A percentile compares a stretch with the other conserved stretches of the same genome.
Conservation (phyloP, 2,888 invertebrate species). For the Bellardia pandia region DNA sequence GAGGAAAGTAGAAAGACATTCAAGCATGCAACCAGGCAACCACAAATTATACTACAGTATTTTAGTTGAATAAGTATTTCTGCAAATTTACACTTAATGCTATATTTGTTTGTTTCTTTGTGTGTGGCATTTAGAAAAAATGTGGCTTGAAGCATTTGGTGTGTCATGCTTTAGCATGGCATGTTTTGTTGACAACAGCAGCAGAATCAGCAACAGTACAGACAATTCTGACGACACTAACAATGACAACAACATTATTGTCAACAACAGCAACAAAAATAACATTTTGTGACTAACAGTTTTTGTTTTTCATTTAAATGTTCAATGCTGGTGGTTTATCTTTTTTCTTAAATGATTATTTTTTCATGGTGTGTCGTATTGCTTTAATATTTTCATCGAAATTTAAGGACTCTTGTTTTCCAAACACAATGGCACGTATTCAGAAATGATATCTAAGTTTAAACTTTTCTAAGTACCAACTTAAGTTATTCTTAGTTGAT, state of each 20-base stretch:
- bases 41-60: constrained; percentile 21
- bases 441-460: too few relatives aligned
- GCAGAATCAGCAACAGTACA: constrained; percentile 3
- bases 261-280: constrained; percentile 14
- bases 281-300: neutral
- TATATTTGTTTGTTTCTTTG: constrained; percentile 11
- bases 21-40: neutral
- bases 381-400: constrained; percentile 1
- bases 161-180: constrained; percentile 10
- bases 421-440: too few relatives aligned
- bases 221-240: neutral
- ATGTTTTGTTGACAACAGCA: constrained; percentile 34
- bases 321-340: constrained; percentile 14
- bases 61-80: neutral
- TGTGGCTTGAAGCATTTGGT: constrained; percentile 35
- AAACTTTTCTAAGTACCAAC: too few relatives aligned
- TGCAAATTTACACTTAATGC: constrained; percentile 19
- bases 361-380: neutral
- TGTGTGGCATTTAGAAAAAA: constrained; percentile 55
- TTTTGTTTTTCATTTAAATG: constrained; percentile 2
- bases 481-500: too few relatives aligned
- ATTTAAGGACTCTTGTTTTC: constrained; percentile 7
- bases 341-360: neutral
- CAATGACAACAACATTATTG: constrained; percentile 41
- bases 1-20: neutral